Conservation (phyloP, 2,113 vertebrate genomes). For the Sylvietta virens region DNA sequence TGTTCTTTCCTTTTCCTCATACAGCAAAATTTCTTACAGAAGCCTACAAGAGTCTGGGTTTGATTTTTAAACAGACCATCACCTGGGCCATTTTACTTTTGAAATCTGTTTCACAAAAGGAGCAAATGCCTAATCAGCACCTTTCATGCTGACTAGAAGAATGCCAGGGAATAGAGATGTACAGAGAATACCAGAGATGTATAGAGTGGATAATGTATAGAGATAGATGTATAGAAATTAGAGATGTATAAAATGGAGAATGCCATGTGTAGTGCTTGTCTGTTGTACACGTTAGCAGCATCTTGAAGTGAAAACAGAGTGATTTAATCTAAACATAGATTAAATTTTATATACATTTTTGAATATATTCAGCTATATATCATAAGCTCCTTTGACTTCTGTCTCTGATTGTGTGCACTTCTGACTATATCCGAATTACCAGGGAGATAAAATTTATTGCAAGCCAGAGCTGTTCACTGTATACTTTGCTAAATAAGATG, state of each 20-base stretch:
- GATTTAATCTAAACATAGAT: background rate
- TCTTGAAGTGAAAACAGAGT: background rate
- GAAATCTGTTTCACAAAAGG: background rate
- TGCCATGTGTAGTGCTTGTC: background rate
- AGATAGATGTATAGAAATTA: background rate
- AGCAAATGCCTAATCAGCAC: background rate
- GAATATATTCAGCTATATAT: background rate
- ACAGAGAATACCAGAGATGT: background rate
- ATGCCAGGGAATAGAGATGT: background rate
- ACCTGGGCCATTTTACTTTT: background rate
- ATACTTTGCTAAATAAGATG: background rate
- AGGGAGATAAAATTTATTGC: background rate
- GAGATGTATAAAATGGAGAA: background rate
- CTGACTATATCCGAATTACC: background rate
- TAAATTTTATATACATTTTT: background rate
- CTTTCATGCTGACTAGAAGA: background rate
- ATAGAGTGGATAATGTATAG: background rate
- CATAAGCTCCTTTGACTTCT: background rate
- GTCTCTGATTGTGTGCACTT: background rate
- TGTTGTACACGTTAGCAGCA: background rate
- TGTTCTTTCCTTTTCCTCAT: background rate
- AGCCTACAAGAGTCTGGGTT: background rate
- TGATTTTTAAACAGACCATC: background rate
- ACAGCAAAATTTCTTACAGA: background rate
- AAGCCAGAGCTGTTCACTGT: background rate